Base-by-base conservation (phyloP, 2,888 invertebrate species). In the Nomada ferruginata region DNA sequence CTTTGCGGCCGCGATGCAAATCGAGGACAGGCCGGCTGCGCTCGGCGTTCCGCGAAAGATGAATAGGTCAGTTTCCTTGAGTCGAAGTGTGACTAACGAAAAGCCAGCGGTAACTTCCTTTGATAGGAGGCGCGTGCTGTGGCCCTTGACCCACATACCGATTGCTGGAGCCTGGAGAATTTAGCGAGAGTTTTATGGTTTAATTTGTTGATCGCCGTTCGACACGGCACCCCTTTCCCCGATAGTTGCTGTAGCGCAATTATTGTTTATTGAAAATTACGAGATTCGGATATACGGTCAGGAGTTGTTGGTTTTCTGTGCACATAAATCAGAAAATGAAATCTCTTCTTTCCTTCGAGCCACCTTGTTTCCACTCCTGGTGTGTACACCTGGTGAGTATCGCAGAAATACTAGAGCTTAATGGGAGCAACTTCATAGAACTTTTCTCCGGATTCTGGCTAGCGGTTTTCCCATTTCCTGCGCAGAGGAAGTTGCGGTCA, bases 61-160 rank as follows among this genome's bases (percentile, higher is more conserved):
- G 88, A 86, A 88, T 88, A 85, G 85, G 79, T 87, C 83, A 85
- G 77, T 86, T 88, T 85, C 87, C 82, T 85, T 87, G 85, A 85
- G 84, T 71, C 81, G 81, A 76, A 78, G 82, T 77, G 84, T 85
- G 87, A 87, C 82, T 86, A 84, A 83, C 83, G 83, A 83, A 87
- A 85, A 84, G 73, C 73, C 66, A 29, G 77, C 74, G 63, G 84
- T 69, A 57, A 78, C 81, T 85, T 84, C 82, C 73, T 88, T 84
- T 79, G 79, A 72, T 79, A 79, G 86, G 68, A 84, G 77, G 81
- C 71, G 69, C 74, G 64, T 36, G 63, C 64, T 11, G 57, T 9
- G 64, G 52, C 53, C 88, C 85, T 85, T 88, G 88, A 88, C 88
- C 83, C 76, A 82, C 76, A 80, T 88, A 50, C 23, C 57, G 63